A percentile compares a stretch with the other conserved stretches of the same genome.
phyloP scores from a whole-genome alignment of 1,140 invertebrate species.

The Solen grandis region DNA sequence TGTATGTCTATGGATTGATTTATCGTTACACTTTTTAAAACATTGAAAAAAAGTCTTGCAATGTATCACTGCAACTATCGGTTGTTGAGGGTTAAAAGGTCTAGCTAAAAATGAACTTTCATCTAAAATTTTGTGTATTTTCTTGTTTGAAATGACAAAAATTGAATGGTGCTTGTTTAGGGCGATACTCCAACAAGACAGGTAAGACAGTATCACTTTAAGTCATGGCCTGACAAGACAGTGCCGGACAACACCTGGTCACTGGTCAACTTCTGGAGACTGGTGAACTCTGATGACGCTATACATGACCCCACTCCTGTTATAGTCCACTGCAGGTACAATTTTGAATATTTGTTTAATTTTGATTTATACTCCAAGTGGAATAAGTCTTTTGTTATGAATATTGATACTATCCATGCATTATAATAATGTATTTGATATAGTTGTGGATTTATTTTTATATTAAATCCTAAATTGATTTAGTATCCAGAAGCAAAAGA shows the following conservation, averaged over 20 bases:
- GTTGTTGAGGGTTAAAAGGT: not conserved
- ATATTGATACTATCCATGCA: too few relatives aligned
- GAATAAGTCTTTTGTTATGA: too few relatives aligned
- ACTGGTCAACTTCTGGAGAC: slow-evolving; percentile 84
- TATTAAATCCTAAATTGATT: too few relatives aligned
- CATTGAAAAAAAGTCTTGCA: too few relatives aligned
- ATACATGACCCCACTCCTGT: slow-evolving; percentile 50
- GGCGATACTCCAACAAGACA: slow-evolving; percentile 81
- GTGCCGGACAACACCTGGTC: slow-evolving; percentile 84
- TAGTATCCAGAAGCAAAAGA: too few relatives aligned
- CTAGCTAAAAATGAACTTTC: not conserved
- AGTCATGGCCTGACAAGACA: slow-evolving; percentile 85
- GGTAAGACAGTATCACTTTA: slow-evolving; percentile 85
- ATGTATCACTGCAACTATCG: too few relatives aligned
- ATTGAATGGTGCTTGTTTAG: slow-evolving; percentile 55
- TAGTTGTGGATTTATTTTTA: too few relatives aligned
- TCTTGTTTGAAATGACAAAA: not conserved
- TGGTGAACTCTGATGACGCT: slow-evolving; percentile 78
- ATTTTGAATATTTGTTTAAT: too few relatives aligned
- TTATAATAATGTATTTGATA: too few relatives aligned
- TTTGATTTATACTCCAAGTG: too few relatives aligned
- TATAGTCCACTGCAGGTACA: slow-evolving; percentile 74
- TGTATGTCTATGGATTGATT: too few relatives aligned
- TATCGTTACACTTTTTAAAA: too few relatives aligned
- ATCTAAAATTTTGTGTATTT: not conserved